Base-by-base conservation (phyloP, 2,113 vertebrate genomes). In the Nothoprocta pentlandii region DNA sequence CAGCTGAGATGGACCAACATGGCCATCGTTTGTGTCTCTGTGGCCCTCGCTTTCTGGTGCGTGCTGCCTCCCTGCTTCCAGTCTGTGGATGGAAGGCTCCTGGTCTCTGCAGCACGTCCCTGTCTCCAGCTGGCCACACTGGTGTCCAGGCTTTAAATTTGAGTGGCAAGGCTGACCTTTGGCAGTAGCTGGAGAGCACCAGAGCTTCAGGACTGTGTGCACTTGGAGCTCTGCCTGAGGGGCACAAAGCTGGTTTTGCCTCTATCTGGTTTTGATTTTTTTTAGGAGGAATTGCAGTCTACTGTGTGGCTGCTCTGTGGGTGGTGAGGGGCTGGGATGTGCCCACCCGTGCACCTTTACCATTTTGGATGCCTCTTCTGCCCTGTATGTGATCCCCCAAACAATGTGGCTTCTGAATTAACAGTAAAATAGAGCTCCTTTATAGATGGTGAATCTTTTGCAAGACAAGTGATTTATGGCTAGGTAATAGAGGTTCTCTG, bases 1-100 rank as follows among this genome's bases (percentile, higher is more conserved):
- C 66, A 79, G 68, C 56, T 85, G 78, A 63, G 71, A 83, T 77
- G 17, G 47, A 34, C 74, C 59, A 17, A 78, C 0, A 0, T 58
- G 61, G 61, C 69, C 22, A 1, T 44, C 49, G 54, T 36, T 19
- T 74, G 20, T 54, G 59, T 76, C 70, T 58, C 56, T 83, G 61
- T 58, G 95, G 92, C 64, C 88, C 93, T 66, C 21, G 22, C 92
- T 93, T 96, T 95, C 90, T 94, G 93, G 42, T 95, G 69, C 17
- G 17, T 84, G 58, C 47, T 75, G 61, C 56, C 73, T 95, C 68
- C 30, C 44, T 95, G 77, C 64, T 93, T 84, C 42, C 92, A 91
- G 80, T 96, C 87, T 96, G 91, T 80, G 56, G 23, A 66, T 58
- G 78, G 79, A 61, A 61, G 34, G 51, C 79, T 87, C 54, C 25